Base-by-base conservation (phyloP, 2,888 invertebrate genomes). In the Sarcophaga rosellei region DNA sequence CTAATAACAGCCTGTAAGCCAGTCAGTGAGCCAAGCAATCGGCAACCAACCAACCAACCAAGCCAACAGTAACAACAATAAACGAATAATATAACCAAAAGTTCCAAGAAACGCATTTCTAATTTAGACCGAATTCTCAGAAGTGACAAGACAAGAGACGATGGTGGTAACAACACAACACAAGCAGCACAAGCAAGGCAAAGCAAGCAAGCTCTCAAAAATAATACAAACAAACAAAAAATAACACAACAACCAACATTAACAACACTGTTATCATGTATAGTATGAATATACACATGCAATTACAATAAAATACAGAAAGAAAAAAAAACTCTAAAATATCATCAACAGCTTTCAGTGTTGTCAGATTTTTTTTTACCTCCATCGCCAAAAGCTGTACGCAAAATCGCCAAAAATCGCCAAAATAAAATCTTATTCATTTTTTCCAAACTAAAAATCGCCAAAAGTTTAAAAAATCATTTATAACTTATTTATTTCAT, bases 21-120 rank as follows among this genome's bases (percentile, higher is more conserved):
- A 65, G 15, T 21, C 68, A 77, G n/a, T 66, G 66, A 84, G 47
- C 57, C 47, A 62, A 21, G 21, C 17, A 45, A 8, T 45, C 45
- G 25, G 21, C 17, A 45, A 8, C 47, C 45, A 47, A 62, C 25
- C 74, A 74, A 72, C 20, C 69, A 57, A 65, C 57, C 63, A 66
- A 73, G 17, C 35, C 66, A 80, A 66, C 57, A 62, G 47, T 68
- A 69, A 69, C 66, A 65, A 68, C 65, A 78, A 75, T 69, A 86
- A 84, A 86, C 81, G 86, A 86, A 84, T 86, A 86, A 74, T 73
- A 84, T 85, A 84, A 84, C 88, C 87, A 87, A 84, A 83, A 91
- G 90, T 91, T 91, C 91, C 92, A 89, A 91, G 91, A 91, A 91
- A 91, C 92, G 91, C 91, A 92, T 91, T 91, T 91, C 92, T 92